These are phyloP conservation scores for Copsychus sechellarum DNA, from an alignment of 2,113 vertebrate species.

Conservation along the genomic window DNA sequence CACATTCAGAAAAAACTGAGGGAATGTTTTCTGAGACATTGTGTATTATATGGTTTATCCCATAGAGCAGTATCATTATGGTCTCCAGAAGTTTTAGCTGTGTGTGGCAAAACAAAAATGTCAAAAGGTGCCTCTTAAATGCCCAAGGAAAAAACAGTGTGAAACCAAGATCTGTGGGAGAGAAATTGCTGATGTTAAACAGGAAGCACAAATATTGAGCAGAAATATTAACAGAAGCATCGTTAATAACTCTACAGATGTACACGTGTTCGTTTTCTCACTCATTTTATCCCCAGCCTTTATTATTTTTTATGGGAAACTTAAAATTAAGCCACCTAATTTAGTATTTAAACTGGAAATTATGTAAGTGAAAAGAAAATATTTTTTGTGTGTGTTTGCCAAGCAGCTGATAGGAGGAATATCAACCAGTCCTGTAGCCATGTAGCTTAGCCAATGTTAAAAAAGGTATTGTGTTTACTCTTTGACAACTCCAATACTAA, in stretches of 20 bases:
- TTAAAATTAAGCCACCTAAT: background rate
- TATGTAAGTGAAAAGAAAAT: background rate
- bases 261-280: background rate
- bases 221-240: background rate
- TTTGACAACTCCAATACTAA: background rate
- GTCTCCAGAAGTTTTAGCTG: background rate
- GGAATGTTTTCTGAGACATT: background rate
- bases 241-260: background rate
- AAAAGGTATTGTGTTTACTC: background rate
- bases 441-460: background rate
- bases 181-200: background rate
- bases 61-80: background rate
- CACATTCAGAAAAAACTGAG: background rate
- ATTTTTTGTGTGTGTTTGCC: background rate
- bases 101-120: background rate
- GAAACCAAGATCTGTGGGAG: background rate
- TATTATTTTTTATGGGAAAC: background rate
- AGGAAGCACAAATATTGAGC: background rate
- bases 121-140: conserved; percentile 20
- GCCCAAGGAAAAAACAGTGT: background rate
- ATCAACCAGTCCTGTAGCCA: background rate
- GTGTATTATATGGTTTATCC: background rate
- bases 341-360: background rate
- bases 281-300: background rate
- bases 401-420: background rate